phyloP scores from a whole-genome alignment of 2,888 invertebrate species.

The Ametastegia equiseti region DNA sequence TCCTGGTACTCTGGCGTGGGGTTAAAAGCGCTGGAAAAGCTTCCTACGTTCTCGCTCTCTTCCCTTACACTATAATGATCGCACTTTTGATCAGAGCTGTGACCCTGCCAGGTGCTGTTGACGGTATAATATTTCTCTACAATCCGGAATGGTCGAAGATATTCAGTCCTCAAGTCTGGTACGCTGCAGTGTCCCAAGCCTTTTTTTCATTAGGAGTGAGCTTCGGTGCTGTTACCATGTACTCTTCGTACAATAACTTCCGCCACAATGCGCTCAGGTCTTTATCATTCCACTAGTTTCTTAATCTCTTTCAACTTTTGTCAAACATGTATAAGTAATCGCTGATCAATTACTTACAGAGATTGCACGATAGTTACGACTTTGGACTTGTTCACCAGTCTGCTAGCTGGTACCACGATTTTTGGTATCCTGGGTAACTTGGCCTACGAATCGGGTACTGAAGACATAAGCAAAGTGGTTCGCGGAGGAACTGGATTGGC shows the following conservation, averaged over 20 bases:
- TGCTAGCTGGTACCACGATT: constrained; percentile 87
- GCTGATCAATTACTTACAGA: constrained; percentile 74
- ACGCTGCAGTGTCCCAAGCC: constrained; percentile 87
- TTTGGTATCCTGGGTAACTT: constrained; percentile 88
- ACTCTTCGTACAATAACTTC: constrained; percentile 87
- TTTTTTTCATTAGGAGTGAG: constrained; percentile 88
- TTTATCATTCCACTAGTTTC: not conserved
- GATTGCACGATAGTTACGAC: constrained; percentile 88
- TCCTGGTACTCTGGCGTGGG: constrained; percentile 84
- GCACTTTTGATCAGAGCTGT: constrained; percentile 84
- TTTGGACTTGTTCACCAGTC: constrained; percentile 87
- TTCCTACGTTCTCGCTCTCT: constrained; percentile 93
- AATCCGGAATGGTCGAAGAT: constrained; percentile 88
- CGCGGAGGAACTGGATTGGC: constrained; percentile 86
- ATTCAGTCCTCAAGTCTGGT: constrained; percentile 84
- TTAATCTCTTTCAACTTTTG: not conserved
- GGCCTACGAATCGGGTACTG: constrained; percentile 79
- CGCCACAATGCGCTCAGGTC: constrained; percentile 84
- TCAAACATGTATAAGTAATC: not conserved
- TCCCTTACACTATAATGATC: constrained; percentile 89
- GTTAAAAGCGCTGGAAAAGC: constrained; percentile 89
- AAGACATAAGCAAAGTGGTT: constrained; percentile 81
- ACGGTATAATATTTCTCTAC: constrained; percentile 88
- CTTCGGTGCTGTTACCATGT: constrained; percentile 88
- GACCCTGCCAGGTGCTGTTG: constrained; percentile 84